Evolutionary conservation across 37 sponge, comb jelly and placozoan genomes (phyloP).

Genomic region (Spongilla lacustris): DNA sequence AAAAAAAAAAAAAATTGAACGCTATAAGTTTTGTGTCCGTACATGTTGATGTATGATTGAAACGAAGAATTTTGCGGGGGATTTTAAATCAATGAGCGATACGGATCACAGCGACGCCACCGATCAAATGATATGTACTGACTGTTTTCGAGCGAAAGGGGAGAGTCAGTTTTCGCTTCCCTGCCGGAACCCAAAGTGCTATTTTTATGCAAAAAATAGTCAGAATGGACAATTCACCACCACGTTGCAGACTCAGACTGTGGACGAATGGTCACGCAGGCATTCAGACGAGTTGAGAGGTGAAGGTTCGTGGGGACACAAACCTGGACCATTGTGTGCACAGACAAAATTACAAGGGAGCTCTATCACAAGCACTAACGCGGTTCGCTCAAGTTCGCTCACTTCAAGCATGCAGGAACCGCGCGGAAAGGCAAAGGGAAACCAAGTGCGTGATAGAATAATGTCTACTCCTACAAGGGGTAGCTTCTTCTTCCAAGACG

Average conservation of each 20-base stretch:
- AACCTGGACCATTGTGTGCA: not conserved
- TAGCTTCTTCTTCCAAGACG: not conserved
- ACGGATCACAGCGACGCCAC: not conserved
- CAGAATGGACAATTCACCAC: not conserved
- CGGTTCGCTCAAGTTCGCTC: not conserved
- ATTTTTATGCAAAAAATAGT: constrained; percentile 19
- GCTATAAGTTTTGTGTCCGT: not conserved
- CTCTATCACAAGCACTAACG: not conserved
- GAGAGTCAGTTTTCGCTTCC: constrained; percentile 7
- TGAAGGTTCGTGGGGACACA: not conserved
- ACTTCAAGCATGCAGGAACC: not conserved
- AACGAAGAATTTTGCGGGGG: not conserved
- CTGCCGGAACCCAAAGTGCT: constrained; percentile 46
- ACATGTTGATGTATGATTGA: too few species aligned
- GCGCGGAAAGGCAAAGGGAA: not conserved
- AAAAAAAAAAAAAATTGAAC: not conserved
- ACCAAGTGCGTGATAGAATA: not conserved
- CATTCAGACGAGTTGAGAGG: not conserved
- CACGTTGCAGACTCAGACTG: not conserved
- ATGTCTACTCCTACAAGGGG: not conserved
- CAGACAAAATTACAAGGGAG: not conserved
- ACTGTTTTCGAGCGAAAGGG: constrained; percentile 41
- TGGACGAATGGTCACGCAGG: not conserved
- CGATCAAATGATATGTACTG: constrained; percentile 28
- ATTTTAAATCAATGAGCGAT: not conserved